Percentiles rank a stretch among this genome's conserved stretches.
phyloP scores from a whole-genome alignment of 2,888 invertebrate species.

The Dolichopus griseipennis region DNA sequence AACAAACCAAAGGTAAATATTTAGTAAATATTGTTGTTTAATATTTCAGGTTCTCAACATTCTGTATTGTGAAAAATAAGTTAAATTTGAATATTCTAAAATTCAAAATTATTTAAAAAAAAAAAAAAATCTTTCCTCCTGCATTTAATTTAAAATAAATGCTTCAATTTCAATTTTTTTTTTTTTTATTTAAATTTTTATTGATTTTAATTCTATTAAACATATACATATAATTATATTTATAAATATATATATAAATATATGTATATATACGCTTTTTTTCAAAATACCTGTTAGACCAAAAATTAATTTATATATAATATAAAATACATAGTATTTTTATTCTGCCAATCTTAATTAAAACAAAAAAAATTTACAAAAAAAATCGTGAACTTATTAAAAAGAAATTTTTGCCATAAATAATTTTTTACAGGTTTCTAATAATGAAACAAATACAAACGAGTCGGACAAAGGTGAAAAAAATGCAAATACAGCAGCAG shows the following conservation, averaged over 20 bases:
- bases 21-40: slow-evolving; percentile 1
- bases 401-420: not conserved
- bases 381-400: not conserved
- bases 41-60: too few relatives aligned
- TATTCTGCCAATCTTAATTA: not conserved
- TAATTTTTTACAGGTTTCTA: slow-evolving; percentile 7
- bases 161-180: too few relatives aligned
- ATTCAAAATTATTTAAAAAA: too few relatives aligned
- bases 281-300: not conserved
- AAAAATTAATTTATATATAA: not conserved
- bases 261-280: too few relatives aligned
- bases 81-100: too few relatives aligned
- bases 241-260: too few relatives aligned
- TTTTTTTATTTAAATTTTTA: too few relatives aligned
- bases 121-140: too few relatives aligned
- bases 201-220: too few relatives aligned
- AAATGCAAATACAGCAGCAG: slow-evolving; percentile 8
- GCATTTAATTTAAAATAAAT: too few relatives aligned
- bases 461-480: slow-evolving; percentile 5
- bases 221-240: too few relatives aligned
- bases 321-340: not conserved
- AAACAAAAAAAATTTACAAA: not conserved
- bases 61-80: too few relatives aligned
- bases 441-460: slow-evolving; percentile 8
- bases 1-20: not conserved